phyloP scores from a whole-genome alignment of 2,888 invertebrate genomes.

The Adelognathus sp. region DNA sequence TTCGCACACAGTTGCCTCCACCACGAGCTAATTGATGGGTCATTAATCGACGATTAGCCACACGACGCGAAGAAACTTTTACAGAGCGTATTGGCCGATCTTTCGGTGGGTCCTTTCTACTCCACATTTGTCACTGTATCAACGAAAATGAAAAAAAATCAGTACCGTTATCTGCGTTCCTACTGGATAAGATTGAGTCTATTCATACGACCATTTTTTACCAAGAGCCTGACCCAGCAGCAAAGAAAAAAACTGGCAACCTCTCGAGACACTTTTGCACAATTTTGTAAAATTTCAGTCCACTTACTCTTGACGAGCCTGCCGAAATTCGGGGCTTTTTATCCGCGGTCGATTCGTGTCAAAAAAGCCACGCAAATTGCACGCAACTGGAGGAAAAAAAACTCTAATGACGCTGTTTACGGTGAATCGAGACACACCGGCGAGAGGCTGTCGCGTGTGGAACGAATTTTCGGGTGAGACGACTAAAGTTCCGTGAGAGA shows the following conservation, averaged over 20 bases:
- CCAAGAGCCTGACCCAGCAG: not conserved
- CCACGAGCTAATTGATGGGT: constrained; percentile 43
- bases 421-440: not conserved
- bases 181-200: constrained; percentile 24
- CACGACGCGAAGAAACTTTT: not conserved
- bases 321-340: constrained; percentile 12
- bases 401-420: not conserved
- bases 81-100: not conserved
- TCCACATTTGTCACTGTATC: not conserved
- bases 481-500: not conserved
- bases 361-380: constrained; percentile 1
- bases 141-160: not conserved
- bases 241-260: not conserved
- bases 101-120: not conserved
- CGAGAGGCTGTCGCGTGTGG: not conserved
- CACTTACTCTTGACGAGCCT: not conserved
- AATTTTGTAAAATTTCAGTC: not conserved
- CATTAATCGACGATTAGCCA: constrained; percentile 34
- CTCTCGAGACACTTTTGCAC: no score
- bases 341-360: not conserved
- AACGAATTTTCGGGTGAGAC: not conserved
- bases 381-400: not conserved
- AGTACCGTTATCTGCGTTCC: constrained; percentile 16
- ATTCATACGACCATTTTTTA: constrained; percentile 20
- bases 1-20: not conserved